Percentiles rank a stretch among this genome's conserved stretches.
Evolutionary conservation across 2,113 vertebrate species (phyloP).

Genomic region (Ceratotherium simum): DNA sequence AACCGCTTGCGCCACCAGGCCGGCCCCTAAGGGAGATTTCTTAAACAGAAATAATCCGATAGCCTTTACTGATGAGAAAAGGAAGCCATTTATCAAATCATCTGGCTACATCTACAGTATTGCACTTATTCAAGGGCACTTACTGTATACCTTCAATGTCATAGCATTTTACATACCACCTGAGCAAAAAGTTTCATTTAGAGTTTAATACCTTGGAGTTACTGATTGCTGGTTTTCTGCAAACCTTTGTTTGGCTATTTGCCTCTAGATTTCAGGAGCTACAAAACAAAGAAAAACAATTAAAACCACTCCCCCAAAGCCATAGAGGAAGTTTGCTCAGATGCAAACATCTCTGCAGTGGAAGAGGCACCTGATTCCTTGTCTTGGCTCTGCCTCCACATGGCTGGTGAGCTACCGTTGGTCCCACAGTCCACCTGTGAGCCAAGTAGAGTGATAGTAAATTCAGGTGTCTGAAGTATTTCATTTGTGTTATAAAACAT

Average conservation of each 20-base stretch:
- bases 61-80: not conserved
- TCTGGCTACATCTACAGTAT: not conserved
- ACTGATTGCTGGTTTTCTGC: not conserved
- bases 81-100: not conserved
- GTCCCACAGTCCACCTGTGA: not conserved
- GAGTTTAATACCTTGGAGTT: not conserved
- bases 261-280: not conserved
- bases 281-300: constrained; percentile 7
- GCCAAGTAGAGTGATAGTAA: not conserved
- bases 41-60: not conserved
- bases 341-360: not conserved
- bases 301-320: not conserved
- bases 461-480: not conserved
- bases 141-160: not conserved
- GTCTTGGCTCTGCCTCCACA: not conserved
- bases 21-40: not conserved
- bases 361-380: not conserved
- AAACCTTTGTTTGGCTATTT: constrained; percentile 3
- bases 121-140: not conserved
- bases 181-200: not conserved
- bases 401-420: not conserved
- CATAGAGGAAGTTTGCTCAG: not conserved
- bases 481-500: constrained; percentile 6
- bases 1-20: too few species aligned
- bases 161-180: not conserved